A percentile compares a stretch with the other conserved stretches of the same genome.
These are phyloP conservation scores for Heliocidaris tuberculata DNA, from an alignment of 35 echinoderm and acorn worm species.

Conservation along the genomic window DNA sequence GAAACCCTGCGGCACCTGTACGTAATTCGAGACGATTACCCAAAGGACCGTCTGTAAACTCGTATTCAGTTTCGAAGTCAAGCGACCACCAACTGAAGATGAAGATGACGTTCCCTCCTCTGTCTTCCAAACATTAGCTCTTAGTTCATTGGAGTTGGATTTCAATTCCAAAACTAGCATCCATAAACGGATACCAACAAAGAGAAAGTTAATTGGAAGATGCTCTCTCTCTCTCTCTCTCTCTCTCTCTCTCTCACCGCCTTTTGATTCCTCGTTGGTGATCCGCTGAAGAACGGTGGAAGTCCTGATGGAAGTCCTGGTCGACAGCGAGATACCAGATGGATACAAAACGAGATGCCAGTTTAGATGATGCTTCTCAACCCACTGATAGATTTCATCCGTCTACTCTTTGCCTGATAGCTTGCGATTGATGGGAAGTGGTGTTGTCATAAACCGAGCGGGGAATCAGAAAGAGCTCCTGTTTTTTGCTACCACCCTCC, in stretches of 20 bases:
- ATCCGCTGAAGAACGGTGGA: background rate
- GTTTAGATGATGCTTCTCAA: constrained; percentile 1
- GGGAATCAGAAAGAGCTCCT: constrained; percentile 12
- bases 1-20: background rate
- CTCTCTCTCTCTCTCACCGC: background rate
- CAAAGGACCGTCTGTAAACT: background rate
- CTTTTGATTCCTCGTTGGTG: background rate
- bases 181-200: background rate
- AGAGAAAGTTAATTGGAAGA: background rate
- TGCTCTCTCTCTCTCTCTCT: background rate
- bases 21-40: background rate
- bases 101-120: background rate
- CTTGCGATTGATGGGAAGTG: constrained; percentile 7
- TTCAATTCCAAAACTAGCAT: constrained; percentile 18
- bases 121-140: background rate
- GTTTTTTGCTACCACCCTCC: background rate
- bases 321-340: background rate
- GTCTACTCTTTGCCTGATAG: background rate
- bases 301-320: background rate
- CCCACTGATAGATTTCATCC: background rate
- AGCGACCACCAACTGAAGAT: background rate
- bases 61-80: background rate
- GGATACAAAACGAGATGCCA: background rate
- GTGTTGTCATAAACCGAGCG: constrained; percentile 31
- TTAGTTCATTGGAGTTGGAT: background rate